These are phyloP conservation scores for Aplocera efformata DNA, from an alignment of 2,888 invertebrate genomes.

Conservation along the genomic window DNA sequence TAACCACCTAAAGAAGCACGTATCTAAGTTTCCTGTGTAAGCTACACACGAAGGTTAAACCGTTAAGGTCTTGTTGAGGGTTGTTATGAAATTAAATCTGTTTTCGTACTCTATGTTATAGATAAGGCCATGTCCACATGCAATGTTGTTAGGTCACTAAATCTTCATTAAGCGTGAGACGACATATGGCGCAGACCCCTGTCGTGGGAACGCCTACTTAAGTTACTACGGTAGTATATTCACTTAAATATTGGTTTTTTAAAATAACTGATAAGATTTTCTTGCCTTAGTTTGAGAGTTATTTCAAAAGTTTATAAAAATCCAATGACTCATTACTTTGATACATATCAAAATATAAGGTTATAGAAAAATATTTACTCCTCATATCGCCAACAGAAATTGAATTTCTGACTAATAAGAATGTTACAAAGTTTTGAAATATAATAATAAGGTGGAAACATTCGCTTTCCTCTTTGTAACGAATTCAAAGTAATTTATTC, in stretches of 20 bases:
- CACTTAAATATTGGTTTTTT: neutral
- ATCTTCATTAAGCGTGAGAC: conserved; percentile 58
- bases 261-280: too few species aligned
- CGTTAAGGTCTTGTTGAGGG: conserved; percentile 4
- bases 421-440: conserved; percentile 1
- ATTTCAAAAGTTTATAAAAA: too few species aligned
- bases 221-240: conserved; percentile 5
- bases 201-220: conserved; percentile 26
- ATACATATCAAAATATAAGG: too few species aligned
- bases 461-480: conserved; percentile 1
- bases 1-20: too few species aligned
- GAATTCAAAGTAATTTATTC: conserved; percentile 8
- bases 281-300: too few species aligned
- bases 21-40: too few species aligned
- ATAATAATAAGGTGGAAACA: too few species aligned
- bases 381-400: too few species aligned
- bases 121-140: conserved; percentile 32
- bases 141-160: conserved; percentile 49
- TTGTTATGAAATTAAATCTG: conserved; percentile 24
- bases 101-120: conserved; percentile 18
- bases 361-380: too few species aligned
- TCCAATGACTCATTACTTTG: too few species aligned
- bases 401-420: too few species aligned
- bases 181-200: conserved; percentile 44
- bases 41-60: too few species aligned